Base-by-base conservation (phyloP, 2,797 vertebrate species). In the Rousettus madagascariensis region DNA sequence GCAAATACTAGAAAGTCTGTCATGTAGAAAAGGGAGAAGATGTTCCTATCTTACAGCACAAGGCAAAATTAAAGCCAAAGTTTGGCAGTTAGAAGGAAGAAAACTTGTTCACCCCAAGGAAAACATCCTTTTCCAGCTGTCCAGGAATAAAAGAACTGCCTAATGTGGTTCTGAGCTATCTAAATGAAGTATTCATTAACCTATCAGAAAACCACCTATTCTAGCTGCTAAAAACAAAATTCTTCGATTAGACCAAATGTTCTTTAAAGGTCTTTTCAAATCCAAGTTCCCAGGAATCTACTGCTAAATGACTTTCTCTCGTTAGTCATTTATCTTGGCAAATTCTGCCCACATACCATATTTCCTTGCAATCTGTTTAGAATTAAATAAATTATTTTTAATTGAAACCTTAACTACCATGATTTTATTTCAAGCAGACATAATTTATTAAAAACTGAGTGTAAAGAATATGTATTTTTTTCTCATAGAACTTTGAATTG, bases 291-390 rank as follows among this genome's bases (percentile, higher is more conserved):
- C 65, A 88, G 61, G 80, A 90, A 83, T 93, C 66, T 72, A 82
- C 61, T 28, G 28, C 61, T 89, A 88, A 97, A 46, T 91, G 91
- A 91, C 61, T 85, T 94, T 95, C 63, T 72, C 28, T 69, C 8
- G 43, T 78, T 87, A 90, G 77, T 92, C 66, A 83, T 95, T 95
- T 85, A 66, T 94, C 86, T 90, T 49, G 85, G 57, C n/a, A 38
- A 66, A 69, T 83, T 90, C 87, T 94, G 19, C 93, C 95, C 87
- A 87, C 68, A 6, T 33, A 49, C 71, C 84, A 78, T 49, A 96
- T 93, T 96, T 95, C 7, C 53, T 90, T 65, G 15, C 77, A 83
- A 96, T 94, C 92, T 96, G 80, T 91, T 97, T 92, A 95, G 65
- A 93, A 75, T 90, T 94, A 77, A 95, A 86, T 41, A 85, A 87